Evolutionary conservation across 2,113 vertebrate genomes (phyloP), one percentile per base, ranked within the genome.

Genomic region (Solea solea): DNA sequence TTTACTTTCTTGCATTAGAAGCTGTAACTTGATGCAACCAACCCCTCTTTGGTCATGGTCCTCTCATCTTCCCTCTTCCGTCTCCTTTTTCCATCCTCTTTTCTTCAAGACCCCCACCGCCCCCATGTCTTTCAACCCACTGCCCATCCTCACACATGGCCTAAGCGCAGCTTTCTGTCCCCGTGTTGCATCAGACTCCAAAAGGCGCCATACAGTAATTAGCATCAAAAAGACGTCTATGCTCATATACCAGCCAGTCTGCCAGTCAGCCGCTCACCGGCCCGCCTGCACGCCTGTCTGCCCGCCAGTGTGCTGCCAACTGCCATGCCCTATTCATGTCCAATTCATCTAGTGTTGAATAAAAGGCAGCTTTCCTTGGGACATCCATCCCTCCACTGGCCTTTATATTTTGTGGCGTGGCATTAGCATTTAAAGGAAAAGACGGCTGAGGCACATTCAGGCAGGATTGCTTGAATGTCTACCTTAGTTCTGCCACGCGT

Each of bases 251-350:
- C 83, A 74, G 62, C 81, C 65, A 58, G 85, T 60, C 75, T 72
- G 74, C 79, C 76, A 76, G 70, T 83, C 77, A 65, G 81, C 78
- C 52, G 27, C 80, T 74, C 21, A 56, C 46, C 28, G 15, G 59
- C 56, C 64, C n/a, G 80, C 64, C 62, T 50, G 66, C 6, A 3
- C 9, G 76, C 76, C 64, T 76, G 54, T 76, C 64, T 74, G 78
- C 75, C 85, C 67, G 68, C 68, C 75, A 74, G 72, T 62, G 72
- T 62, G 79, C 83, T 76, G 69, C 87, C 88, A 91, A 81, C 83
- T 87, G 85, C 82, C 88, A 69, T 76, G 72, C 72, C 75, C 85
- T 60, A 74, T 89, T 91, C 88, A 90, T 74, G 78, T 90, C 79
- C 83, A 71, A 81, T 90, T 91, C 87, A 89, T 91, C 87, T 88